Percentiles rank a stretch among this genome's conserved stretches.
phyloP scores from a whole-genome alignment of 2,888 invertebrate genomes.

The Fissipunctia ypsillon region DNA sequence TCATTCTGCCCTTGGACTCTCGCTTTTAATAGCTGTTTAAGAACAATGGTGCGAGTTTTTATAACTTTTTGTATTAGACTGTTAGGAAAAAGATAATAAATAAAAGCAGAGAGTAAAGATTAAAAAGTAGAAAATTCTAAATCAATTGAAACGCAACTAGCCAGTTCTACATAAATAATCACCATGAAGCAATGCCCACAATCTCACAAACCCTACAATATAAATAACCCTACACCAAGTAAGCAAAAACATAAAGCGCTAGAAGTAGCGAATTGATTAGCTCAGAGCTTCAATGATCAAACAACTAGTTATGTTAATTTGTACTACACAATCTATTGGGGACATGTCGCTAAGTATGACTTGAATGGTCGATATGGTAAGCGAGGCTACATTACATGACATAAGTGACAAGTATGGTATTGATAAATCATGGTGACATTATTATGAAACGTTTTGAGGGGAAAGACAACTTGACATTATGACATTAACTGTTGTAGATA shows the following conservation, averaged over 20 bases:
- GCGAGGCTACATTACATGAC: conserved; percentile 55
- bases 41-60: neutral
- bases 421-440: conserved; percentile 58
- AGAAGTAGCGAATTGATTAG: conserved; percentile 41
- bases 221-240: conserved; percentile 3
- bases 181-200: neutral
- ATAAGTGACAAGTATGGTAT: conserved; percentile 64
- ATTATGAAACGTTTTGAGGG: conserved; percentile 56
- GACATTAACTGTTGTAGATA: conserved; percentile 21
- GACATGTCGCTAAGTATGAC: conserved; percentile 67
- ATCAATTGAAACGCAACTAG: neutral
- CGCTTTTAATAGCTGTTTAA: neutral
- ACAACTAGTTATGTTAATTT: conserved; percentile 79
- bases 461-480: conserved; percentile 43
- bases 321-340: conserved; percentile 72
- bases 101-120: neutral
- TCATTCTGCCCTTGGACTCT: neutral
- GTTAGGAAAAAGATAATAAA: neutral
- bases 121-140: neutral
- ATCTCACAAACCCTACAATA: neutral
- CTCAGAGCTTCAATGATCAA: conserved; percentile 56
- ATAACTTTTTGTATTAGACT: conserved; percentile 4
- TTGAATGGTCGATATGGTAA: conserved; percentile 68
- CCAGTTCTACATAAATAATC: neutral
- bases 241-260: neutral